These are phyloP conservation scores for Zaprionus africanus DNA, from an alignment of 1,140 invertebrate species.

Conservation along the genomic window DNA sequence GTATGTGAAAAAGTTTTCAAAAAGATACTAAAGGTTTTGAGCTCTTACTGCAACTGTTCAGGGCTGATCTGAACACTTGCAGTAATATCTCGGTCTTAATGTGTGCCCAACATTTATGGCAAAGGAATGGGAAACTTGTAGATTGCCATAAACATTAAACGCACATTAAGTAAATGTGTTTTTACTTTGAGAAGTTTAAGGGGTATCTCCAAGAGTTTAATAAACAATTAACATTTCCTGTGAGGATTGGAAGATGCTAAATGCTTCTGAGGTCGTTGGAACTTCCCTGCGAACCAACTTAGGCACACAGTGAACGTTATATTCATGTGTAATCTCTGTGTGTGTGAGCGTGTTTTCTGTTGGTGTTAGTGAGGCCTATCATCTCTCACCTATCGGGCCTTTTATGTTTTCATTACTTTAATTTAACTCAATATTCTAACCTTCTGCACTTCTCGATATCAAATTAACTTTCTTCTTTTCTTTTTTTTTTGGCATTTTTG, in stretches of 20 bases:
- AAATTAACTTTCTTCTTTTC: conserved; percentile 20
- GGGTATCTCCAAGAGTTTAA: background rate
- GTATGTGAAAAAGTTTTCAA: background rate
- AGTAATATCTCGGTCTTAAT: conserved; percentile 19
- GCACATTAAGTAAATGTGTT: conserved; percentile 27
- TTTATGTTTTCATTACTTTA: conserved; percentile 21
- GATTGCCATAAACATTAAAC: conserved; percentile 27
- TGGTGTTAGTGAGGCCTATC: background rate
- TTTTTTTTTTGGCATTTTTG: conserved; percentile 32
- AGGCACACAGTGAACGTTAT: conserved; percentile 8
- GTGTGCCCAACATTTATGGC: conserved; percentile 28
- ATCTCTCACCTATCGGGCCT: background rate
- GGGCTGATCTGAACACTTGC: background rate
- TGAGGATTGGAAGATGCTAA: conserved; percentile 3
- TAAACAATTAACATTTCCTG: conserved; percentile 14
- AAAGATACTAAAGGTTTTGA: conserved; percentile 2
- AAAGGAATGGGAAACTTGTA: conserved; percentile 41
- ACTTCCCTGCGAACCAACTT: background rate
- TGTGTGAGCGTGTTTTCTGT: background rate
- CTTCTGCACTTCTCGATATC: conserved; percentile 16
- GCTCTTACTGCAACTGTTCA: conserved; percentile 8
- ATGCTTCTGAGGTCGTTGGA: conserved; percentile 7
- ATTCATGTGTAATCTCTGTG: conserved; percentile 2
- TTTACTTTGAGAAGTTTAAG: background rate
- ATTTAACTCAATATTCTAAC: conserved; percentile 42